Base-by-base conservation (phyloP, 2,113 vertebrate species). In the Gnathonemus longibarbis region DNA sequence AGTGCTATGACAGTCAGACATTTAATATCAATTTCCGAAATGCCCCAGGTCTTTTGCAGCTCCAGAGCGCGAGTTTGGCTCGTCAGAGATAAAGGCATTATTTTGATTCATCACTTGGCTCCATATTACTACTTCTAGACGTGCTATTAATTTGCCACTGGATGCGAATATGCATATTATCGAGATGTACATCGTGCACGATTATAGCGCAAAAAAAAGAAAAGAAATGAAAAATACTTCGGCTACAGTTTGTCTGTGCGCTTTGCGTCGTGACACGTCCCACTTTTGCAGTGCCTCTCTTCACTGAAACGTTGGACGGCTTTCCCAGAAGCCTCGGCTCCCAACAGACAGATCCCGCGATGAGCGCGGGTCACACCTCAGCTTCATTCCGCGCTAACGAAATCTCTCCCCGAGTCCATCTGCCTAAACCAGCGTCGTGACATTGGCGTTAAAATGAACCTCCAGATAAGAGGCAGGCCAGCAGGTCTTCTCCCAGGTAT, bases 1-100 rank as follows among this genome's bases (percentile, higher is more conserved):
- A 58, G 87, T 52, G 66, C 84, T 90, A 42, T 90, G 89, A 90
- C 84, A 91, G 91, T 35, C 84, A 90, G 90, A 90, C 89, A 90
- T 91, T 91, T 93, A 91, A 91, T 91, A 93, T 89, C 58, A 93
- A 91, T 88, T 91, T 86, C 80, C 84, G 46, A 86, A 52, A 84
- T 66, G 90, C 86, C 91, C 74, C 83, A 84, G 91, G 92, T 89
- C 58, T 66, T 85, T 88, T 89, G 88, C 77, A 58, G 83, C 62
- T 91, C 90, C 90, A 86, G 49, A 89, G 90, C 87, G 83, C 42
- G 90, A 90, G 88, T 53, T 77, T 10, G 45, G 48, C 66, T 70
- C 52, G n/a, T 53, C 58, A 77, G n/a, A 83, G 84, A 90, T 27
- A 90, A 90, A 90, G 19, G 89, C 50, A 66, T 74, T 90, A 5